These are phyloP conservation scores for Phataginus tetradactyla DNA, from an alignment of 2,797 vertebrate species.

Conservation along the genomic window DNA sequence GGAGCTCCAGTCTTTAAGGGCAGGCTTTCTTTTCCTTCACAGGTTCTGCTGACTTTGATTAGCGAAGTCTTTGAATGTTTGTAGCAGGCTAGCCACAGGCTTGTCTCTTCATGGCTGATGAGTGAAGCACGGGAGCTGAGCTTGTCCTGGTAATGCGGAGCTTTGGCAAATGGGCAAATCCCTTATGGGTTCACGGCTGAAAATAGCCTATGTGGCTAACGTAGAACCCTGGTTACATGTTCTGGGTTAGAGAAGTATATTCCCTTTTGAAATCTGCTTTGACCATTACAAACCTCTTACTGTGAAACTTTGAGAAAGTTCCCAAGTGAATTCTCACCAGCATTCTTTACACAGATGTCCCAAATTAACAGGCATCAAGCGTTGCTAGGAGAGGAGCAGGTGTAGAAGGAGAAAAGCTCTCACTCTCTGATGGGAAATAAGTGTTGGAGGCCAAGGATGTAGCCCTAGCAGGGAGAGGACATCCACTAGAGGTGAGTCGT, in stretches of 20 bases:
- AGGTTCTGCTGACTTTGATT: not conserved
- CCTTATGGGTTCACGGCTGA: not conserved
- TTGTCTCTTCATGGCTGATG: not conserved
- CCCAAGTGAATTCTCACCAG: not conserved
- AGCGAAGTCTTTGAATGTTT: not conserved
- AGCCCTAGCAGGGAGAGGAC: not conserved
- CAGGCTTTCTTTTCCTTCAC: not conserved
- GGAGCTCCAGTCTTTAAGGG: not conserved
- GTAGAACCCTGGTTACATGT: not conserved
- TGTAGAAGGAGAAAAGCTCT: not conserved
- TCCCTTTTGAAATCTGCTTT: not conserved
- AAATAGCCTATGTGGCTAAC: not conserved
- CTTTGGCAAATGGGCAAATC: not conserved
- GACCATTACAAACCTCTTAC: not conserved
- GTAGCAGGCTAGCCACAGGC: not conserved
- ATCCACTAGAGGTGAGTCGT: not conserved
- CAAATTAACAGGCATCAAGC: not conserved
- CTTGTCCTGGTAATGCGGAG: not conserved
- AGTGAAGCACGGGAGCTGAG: not conserved
- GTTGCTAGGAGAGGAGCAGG: not conserved
- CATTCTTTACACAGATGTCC: not conserved
- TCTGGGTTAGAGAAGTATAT: not conserved
- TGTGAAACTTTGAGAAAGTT: not conserved
- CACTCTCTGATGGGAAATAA: not conserved
- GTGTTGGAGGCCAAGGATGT: not conserved